phyloP scores from a whole-genome alignment of 2,888 invertebrate species.

The Norana najaformis region DNA sequence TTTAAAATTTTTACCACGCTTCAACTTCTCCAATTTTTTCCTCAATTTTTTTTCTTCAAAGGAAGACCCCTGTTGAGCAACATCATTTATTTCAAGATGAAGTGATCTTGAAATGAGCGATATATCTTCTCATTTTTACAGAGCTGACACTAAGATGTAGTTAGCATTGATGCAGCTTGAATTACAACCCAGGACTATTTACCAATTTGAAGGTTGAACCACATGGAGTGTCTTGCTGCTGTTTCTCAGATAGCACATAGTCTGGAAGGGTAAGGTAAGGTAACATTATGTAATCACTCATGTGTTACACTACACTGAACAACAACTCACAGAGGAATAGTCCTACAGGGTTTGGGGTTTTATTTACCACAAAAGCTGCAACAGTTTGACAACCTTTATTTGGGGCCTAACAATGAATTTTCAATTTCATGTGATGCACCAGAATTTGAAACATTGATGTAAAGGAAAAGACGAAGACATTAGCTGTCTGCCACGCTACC shows the following conservation, averaged over 20 bases:
- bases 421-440: background rate
- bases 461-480: background rate
- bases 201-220: background rate
- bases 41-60: background rate
- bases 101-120: conserved; percentile 3
- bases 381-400: background rate
- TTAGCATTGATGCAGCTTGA: background rate
- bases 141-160: background rate
- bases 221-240: background rate
- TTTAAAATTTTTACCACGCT: background rate
- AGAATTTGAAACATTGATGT: background rate
- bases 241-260: no score
- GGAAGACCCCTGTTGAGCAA: conserved; percentile 4
- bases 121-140: background rate
- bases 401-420: background rate
- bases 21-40: conserved; percentile 13
- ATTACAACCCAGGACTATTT: background rate
- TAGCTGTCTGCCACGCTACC: background rate
- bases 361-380: background rate
- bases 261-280: background rate
- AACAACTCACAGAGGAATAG: background rate
- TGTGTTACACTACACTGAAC: conserved; percentile 13
- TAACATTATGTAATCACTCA: background rate
- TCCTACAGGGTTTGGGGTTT: background rate
- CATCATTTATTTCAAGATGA: background rate